Evolutionary conservation across 1,140 invertebrate genomes (phyloP), one percentile per base, ranked within the genome.

Genomic region (Drosophila bifasciata): DNA sequence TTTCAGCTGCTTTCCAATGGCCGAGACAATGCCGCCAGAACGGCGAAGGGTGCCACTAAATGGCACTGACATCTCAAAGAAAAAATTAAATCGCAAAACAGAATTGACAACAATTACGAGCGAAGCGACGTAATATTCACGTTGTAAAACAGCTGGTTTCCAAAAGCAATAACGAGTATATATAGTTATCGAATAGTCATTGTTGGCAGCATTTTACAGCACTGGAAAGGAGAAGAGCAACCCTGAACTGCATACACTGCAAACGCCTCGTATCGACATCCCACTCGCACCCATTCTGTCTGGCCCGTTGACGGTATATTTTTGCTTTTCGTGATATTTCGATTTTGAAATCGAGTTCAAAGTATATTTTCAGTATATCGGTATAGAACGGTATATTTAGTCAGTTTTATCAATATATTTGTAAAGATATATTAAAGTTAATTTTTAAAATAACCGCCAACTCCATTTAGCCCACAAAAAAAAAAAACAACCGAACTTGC

Each of bases 1-100:
- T 80, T 93, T 95, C 44, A 96, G 66, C 91, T 96, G 95, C 90
- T 95, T 95, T 44, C 83, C 91, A 57, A 96, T 94, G 41, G 95
- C 94, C 78, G 94, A 94, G 32, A 95, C 92, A 19, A 95, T 57
- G 39, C 95, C 95, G 15, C 90, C 92, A 0, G 94, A 95, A 56
- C 94, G 93, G 52, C 90, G 91, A 32, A 94, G 81, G 15, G 93
- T 93, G 60, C 96, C 95, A 92, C 94, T 95, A 76, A 93, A 94
- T 46, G 93, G 93, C 80, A 96, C 93, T 55, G 95, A 95, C 95
- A 96, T 91, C 71, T 73, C 19, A 57, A 59, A 11, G 3, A 50
- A 56, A 36, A 19, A 5, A 39, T 32, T 46, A 4, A 44, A 32
- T 25, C 17, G 43, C 15, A 63, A 64, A 70, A 62, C 48, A 61